phyloP scores from a whole-genome alignment of 2,888 invertebrate species.

The Lycia hirtaria region DNA sequence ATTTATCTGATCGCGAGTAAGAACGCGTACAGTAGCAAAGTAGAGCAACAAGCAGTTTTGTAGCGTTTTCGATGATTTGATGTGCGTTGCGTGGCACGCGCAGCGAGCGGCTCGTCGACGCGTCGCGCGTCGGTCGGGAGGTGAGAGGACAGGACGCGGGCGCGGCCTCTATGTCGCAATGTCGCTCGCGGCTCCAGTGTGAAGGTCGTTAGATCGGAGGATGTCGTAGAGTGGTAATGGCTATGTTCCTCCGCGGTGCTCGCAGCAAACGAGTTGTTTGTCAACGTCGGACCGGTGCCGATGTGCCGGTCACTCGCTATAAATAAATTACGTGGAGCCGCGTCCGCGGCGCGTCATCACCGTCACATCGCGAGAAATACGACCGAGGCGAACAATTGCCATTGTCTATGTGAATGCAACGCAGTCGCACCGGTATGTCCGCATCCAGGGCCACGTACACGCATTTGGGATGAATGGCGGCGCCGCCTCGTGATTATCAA shows the following conservation, averaged over 20 bases:
- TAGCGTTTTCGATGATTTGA: constrained; percentile 13
- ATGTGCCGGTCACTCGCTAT: constrained; percentile 65
- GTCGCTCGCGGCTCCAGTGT: constrained; percentile 45
- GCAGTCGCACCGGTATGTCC: constrained; percentile 33
- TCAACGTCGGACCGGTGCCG: constrained; percentile 69
- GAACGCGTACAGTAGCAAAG: constrained; percentile 5
- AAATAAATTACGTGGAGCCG: constrained; percentile 66
- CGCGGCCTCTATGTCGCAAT: constrained; percentile 47
- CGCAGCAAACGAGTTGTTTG: constrained; percentile 71
- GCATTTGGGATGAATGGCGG: constrained; percentile 57
- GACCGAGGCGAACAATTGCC: constrained; percentile 54
- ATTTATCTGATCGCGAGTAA: no score
- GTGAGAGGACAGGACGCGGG: constrained; percentile 35
- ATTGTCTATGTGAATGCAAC: constrained; percentile 61
- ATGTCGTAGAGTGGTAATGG: constrained; percentile 58
- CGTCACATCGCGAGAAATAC: constrained; percentile 52
- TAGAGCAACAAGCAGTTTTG: constrained; percentile 19
- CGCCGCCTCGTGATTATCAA: constrained; percentile 35
- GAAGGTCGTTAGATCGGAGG: constrained; percentile 59
- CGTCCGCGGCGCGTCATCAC: constrained; percentile 52
- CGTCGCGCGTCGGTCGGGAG: not conserved
- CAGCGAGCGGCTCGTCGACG: not conserved
- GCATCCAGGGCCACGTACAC: constrained; percentile 55
- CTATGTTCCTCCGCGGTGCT: constrained; percentile 54
- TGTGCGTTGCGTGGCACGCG: constrained; percentile 14